Conservation (phyloP, 2,113 vertebrate species). For the Poeciliopsis occidentalis region DNA sequence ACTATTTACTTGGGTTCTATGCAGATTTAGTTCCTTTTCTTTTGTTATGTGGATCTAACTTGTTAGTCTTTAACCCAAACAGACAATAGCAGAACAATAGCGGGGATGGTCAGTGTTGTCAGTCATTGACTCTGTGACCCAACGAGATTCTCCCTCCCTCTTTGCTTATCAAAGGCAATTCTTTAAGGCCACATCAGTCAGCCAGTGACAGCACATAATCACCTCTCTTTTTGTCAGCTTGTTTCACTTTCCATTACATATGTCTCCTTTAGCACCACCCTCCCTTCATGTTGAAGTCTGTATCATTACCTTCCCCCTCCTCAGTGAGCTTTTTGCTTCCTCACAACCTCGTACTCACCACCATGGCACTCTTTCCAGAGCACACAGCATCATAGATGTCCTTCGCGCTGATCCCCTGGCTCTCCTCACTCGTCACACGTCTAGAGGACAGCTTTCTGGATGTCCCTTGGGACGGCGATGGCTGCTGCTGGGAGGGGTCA, state of each 20-base stretch:
- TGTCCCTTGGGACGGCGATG: constrained; percentile 18
- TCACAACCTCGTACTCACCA: constrained; percentile 76
- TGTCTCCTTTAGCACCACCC: constrained; percentile 36
- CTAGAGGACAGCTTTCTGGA: constrained; percentile 26
- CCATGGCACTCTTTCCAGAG: constrained; percentile 80
- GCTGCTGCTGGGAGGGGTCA: constrained; percentile 22
- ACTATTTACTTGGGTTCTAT: constrained; percentile 19
- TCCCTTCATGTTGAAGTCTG: constrained; percentile 30
- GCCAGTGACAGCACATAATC: constrained; percentile 64
- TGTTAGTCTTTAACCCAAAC: constrained; percentile 34
- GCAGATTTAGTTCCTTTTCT: constrained; percentile 5
- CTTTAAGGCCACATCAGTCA: constrained; percentile 66
- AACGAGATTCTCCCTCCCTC: constrained; percentile 34
- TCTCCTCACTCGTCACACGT: constrained; percentile 4
- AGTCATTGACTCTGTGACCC: constrained; percentile 55
- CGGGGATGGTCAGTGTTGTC: constrained; percentile 54
- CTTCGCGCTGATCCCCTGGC: constrained; percentile 35
- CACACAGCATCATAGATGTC: constrained; percentile 84
- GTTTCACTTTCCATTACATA: constrained; percentile 56
- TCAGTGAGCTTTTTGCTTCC: not conserved
- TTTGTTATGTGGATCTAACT: constrained; percentile 21
- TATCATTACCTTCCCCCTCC: constrained; percentile 13
- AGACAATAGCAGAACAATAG: constrained; percentile 49
- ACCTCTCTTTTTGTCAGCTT: constrained; percentile 55
- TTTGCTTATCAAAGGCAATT: constrained; percentile 57